A percentile compares a stretch with the other conserved stretches of the same genome.
phyloP scores from a whole-genome alignment of 2,797 vertebrate genomes.

The Dallia pectoralis region DNA sequence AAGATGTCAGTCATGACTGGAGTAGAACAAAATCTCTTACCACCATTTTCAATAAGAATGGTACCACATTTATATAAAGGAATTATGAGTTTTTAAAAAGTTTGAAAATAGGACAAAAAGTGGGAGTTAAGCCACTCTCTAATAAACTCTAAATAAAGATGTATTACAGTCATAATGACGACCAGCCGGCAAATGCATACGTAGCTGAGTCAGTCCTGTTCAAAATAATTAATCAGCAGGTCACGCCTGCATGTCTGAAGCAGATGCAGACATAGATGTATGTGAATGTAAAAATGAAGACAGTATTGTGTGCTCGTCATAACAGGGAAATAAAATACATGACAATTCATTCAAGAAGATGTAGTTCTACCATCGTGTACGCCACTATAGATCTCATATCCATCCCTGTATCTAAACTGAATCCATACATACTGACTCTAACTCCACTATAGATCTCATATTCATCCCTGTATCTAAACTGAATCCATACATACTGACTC shows the following conservation, averaged over 20 bases:
- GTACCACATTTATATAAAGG: neutral
- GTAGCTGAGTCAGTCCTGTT: neutral
- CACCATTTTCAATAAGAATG: neutral
- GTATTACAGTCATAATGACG: conserved; percentile 3
- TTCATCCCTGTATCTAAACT: no score
- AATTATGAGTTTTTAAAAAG: neutral
- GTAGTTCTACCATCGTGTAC: neutral
- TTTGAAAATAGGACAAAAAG: conserved; percentile 6
- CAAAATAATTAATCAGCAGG: neutral
- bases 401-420: no score
- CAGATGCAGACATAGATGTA: neutral
- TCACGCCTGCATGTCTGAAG: neutral
- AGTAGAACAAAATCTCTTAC: no score
- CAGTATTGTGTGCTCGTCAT: no score
- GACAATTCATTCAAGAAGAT: neutral
- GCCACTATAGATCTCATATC: no score
- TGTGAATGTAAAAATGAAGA: neutral
- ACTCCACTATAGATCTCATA: neutral
- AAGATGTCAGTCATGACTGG: no score
- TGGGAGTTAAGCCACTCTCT: neutral
- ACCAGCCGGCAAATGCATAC: neutral
- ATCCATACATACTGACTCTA: no score
- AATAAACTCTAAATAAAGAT: conserved; percentile 8
- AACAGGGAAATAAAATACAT: neutral
- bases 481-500: neutral